Evolutionary conservation across 2,888 invertebrate genomes (phyloP), one percentile per base, ranked within the genome.

Genomic region (Melinaea marsaeus): DNA sequence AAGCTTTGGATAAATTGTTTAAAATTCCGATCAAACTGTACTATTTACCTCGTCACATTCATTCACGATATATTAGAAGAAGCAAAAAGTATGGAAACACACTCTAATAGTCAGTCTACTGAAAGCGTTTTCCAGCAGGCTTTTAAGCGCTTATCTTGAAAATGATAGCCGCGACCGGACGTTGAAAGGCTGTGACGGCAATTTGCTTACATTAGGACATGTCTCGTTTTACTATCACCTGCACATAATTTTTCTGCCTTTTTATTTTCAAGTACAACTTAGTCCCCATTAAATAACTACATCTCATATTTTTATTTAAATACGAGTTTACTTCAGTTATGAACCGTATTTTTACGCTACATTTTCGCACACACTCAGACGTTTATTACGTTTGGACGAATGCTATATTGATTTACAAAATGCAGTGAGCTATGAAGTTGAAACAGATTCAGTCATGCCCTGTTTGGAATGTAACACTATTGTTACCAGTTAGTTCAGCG

Each of bases 71-170:
- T 73, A 75, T 75, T 75, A 69, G 71, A 74, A 68, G 73, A 71
- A 83, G 83, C 78, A 85, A 88, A 87, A 86, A 86, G 80, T 85
- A 79, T 76, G 77, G 78, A 76, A 81, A 78, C 78, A 79, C 77
- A 72, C 79, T 69, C 83, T 85, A 87, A 85, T 84, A 86, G 84
- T 82, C 79, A 75, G 80, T 78, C 79, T 78, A 79, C 84, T 88
- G 85, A 88, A 88, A 89, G 85, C 88, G 84, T 80, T 89, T 85
- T 86, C 81, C 84, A 79, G 82, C 82, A 84, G 81, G 90, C 90
- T 90, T 90, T 90, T 90, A 89, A 90, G 87, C 88, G 90, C 89
- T 90, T 88, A 90, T 90, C 90, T 88, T 88, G 86, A 79, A 83
- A 88, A 88, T 88, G 90, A 90, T 90, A 89, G 88, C 86, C 85